Evolutionary conservation across 1,140 invertebrate species (phyloP).

Genomic region (Drosophila punjabiensis): DNA sequence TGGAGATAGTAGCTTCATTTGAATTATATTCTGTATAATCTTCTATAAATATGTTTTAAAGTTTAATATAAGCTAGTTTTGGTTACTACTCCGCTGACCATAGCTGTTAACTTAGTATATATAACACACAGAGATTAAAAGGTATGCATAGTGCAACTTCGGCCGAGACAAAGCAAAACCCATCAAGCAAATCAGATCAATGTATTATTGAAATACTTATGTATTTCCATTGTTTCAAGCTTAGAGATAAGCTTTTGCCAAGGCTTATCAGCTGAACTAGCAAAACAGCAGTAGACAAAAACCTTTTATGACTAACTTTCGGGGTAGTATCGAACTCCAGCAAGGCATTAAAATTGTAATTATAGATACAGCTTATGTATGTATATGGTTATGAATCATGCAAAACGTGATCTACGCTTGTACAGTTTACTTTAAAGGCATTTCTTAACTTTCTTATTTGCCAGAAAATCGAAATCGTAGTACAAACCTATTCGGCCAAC

Average conservation of each 20-base stretch:
- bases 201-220: constrained; percentile 14
- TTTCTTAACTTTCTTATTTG: constrained; percentile 11
- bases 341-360: constrained; percentile 3
- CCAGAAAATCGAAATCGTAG: constrained; percentile 86
- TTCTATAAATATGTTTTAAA: too few relatives aligned
- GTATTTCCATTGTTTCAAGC: constrained; percentile 52
- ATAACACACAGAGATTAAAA: neutral
- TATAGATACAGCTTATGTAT: neutral
- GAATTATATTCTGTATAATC: neutral
- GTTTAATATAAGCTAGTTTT: neutral
- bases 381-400: constrained; percentile 23
- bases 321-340: constrained; percentile 5
- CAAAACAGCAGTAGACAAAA: constrained; percentile 5
- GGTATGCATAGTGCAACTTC: neutral
- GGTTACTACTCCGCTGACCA: neutral
- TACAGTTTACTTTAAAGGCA: neutral
- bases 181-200: constrained; percentile 15
- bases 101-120: constrained; percentile 1
- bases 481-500: constrained; percentile 88
- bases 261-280: constrained; percentile 13
- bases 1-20: constrained; percentile 3
- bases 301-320: constrained; percentile 30
- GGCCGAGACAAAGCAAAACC: constrained; percentile 27
- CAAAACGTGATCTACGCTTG: neutral
- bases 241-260: constrained; percentile 47